Evolutionary conservation across 2,797 vertebrate genomes (phyloP), one percentile per base, ranked within the genome.

Genomic region (Pangasius macronema): DNA sequence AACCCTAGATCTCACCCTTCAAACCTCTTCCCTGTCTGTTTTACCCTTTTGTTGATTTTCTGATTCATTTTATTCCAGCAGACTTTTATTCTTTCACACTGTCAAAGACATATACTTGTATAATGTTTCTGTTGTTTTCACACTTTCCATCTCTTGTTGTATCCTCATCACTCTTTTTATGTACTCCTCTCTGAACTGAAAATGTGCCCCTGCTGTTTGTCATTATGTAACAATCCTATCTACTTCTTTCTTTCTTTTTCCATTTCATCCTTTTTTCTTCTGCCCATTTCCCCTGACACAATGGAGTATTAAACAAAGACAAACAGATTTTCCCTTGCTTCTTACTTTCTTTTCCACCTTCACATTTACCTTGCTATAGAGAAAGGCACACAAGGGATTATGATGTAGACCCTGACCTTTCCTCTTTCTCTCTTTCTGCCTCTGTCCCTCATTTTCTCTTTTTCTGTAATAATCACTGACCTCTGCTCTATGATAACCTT

Each of bases 201-300:
- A 87, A 92, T 77, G 87, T 84, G 72, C 90, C 92, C 89, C 91
- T 16, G 91, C 90, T 93, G 92, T 95, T 94, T 95, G 94, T 95
- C 94, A 95, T 94, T 91, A 94, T 94, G 93, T 95, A 93, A 95
- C 93, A 93, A 93, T 94, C 92, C 82, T 91, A 91, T 91, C 79
- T 84, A 67, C 75, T 76, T 61, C 76, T 36, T 80, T 86, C 79
- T 86, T 81, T 86, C 72, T 82, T 79, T 82, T 55, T 79, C 68
- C 65, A 70, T 39, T 55, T 33, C 9, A 22, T 73, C 18, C 8
- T n/a, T 75, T 30, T 42, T 27, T 46, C 86, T 88, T 88, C 90
- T 90, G 87, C 85, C 86, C 89, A 89, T 90, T 91, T 82, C 61
- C 76, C 33, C 46, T 61, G 67, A 88, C 73, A 88, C 70, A 88